Conservation (phyloP, 1,140 invertebrate species). For the Atta cephalotes region DNA sequence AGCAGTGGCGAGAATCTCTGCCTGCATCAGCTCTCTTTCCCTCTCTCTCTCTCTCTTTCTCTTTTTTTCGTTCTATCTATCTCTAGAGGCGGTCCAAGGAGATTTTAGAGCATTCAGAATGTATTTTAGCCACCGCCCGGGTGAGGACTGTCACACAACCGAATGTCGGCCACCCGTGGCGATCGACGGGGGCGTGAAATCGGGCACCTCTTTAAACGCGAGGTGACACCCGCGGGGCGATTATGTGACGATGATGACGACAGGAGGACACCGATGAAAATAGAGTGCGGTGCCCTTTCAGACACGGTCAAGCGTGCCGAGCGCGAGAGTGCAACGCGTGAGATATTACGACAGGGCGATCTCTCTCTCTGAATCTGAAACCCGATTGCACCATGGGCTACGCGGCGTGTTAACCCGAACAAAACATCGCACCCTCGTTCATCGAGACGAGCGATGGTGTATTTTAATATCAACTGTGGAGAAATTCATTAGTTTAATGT, state of each 20-base stretch:
- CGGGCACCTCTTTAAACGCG: slow-evolving; percentile 78
- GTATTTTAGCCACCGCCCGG: slow-evolving; percentile 47
- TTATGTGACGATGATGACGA: slow-evolving; percentile 67
- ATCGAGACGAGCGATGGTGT: neutral
- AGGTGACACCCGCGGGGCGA: slow-evolving; percentile 82
- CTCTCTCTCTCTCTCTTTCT: neutral
- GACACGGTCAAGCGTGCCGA: slow-evolving; percentile 66
- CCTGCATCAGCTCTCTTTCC: slow-evolving; percentile 15
- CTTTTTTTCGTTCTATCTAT: neutral
- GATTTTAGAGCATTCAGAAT: slow-evolving; percentile 62
- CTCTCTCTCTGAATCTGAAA: slow-evolving; percentile 38
- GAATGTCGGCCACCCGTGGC: slow-evolving; percentile 77
- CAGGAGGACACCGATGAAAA: slow-evolving; percentile 33
- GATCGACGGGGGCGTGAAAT: slow-evolving; percentile 82
- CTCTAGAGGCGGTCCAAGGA: slow-evolving; percentile 36
- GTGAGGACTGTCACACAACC: slow-evolving; percentile 64
- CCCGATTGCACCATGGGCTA: neutral
- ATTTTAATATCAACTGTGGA: slow-evolving; percentile 34
- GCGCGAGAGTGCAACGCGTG: slow-evolving; percentile 39
- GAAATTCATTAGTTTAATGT: slow-evolving; percentile 27
- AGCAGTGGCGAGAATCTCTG: neutral
- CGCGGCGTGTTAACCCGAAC: slow-evolving; percentile 4
- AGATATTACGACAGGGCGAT: slow-evolving; percentile 36
- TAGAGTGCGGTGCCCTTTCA: slow-evolving; percentile 66
- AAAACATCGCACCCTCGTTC: slow-evolving; percentile 17